Conservation (phyloP, 2,888 invertebrate species). For the Cheilosia pagana region DNA sequence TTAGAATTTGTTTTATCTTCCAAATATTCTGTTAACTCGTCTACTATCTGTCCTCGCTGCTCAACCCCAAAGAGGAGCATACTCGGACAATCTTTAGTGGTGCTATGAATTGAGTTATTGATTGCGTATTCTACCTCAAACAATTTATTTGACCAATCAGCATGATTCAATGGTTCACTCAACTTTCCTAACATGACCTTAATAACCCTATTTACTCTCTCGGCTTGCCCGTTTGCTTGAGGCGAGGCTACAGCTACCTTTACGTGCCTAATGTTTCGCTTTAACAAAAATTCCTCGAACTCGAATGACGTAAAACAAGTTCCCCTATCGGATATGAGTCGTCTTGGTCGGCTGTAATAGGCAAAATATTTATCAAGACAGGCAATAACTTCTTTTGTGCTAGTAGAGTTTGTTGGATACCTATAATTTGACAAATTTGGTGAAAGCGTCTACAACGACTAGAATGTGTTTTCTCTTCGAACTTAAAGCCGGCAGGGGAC, state of each 20-base stretch:
- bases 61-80: constrained; percentile 55
- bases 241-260: constrained; percentile 77
- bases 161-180: constrained; percentile 22
- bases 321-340: constrained; percentile 22
- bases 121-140: not conserved
- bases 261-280: constrained; percentile 71
- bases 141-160: not conserved
- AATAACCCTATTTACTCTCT: constrained; percentile 37
- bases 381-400: constrained; percentile 4
- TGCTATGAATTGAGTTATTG: constrained; percentile 69
- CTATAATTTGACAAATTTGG: constrained; percentile 7
- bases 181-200: constrained; percentile 42
- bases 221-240: constrained; percentile 77
- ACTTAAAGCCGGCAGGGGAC: not conserved
- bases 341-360: constrained; percentile 16
- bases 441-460: constrained; percentile 9
- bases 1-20: constrained; percentile 20
- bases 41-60: too few species aligned
- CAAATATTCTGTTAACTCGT: constrained; percentile 60
- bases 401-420: constrained; percentile 7
- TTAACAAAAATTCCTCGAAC: constrained; percentile 62
- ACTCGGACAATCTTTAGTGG: constrained; percentile 77
- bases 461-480: too few species aligned
- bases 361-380: constrained; percentile 13
- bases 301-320: constrained; percentile 38